These are phyloP conservation scores for Alouatta palliata DNA, from an alignment of 2,113 vertebrate species.

Conservation along the genomic window DNA sequence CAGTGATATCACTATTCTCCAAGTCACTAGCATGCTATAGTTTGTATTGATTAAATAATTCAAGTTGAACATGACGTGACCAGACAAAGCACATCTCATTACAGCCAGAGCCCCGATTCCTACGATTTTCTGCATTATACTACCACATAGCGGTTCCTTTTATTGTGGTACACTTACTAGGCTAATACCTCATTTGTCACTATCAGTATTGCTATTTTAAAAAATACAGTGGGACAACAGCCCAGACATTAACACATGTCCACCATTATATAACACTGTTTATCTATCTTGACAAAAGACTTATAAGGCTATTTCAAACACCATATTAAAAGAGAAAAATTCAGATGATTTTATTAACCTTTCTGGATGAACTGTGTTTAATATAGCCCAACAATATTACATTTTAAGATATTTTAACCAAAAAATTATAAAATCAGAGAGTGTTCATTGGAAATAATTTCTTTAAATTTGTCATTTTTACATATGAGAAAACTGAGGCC, in stretches of 20 bases:
- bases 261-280: not conserved
- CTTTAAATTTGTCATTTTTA: not conserved
- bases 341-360: not conserved
- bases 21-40: not conserved
- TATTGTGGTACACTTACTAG: not conserved
- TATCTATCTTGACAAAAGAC: not conserved
- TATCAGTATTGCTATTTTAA: not conserved
- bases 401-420: not conserved
- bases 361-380: not conserved
- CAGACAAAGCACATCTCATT: not conserved
- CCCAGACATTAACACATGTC: not conserved
- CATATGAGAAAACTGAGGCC: not conserved
- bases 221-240: not conserved
- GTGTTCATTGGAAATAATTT: not conserved
- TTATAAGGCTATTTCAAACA: not conserved
- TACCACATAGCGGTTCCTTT: conserved; percentile 73
- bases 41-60: conserved; percentile 67
- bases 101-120: not conserved
- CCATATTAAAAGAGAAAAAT: not conserved
- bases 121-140: conserved; percentile 47
- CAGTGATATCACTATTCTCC: conserved; percentile 43
- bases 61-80: conserved; percentile 29
- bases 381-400: not conserved
- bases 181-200: no score
- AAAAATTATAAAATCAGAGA: not conserved